Base-by-base conservation (phyloP, 2,888 invertebrate genomes). In the Caenorhabditis imperialis region DNA sequence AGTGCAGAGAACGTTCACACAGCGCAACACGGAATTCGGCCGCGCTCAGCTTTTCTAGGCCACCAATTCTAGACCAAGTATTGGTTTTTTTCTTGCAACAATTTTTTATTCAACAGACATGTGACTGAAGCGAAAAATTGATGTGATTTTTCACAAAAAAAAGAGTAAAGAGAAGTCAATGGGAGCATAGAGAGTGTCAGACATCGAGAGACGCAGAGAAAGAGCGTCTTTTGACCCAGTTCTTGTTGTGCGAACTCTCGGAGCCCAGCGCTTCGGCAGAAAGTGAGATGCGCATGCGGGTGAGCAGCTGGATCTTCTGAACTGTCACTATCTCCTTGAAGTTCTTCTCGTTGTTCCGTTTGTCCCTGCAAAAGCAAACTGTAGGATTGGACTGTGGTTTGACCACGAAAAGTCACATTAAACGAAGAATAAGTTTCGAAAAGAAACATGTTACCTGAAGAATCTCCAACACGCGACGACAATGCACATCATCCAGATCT, bases 401-500 rank as follows among this genome's bases (percentile, higher is more conserved):
- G 23, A 7, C 47, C 5, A 47, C 30, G 30, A 30, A 10, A 30
- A 10, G 10, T 7, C 30, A 10, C 30, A 30, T 6, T 7, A 30
- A 30, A 30, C 10, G 6, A 10, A 30, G 30, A 40, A 14, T 8
- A 7, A 6, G 40, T 16, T n/a, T n/a, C n/a, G n/a, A n/a, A n/a
- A n/a, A n/a, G n/a, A n/a, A n/a, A n/a, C n/a, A n/a, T n/a, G 3
- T 14, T 8, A 77, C 76, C 84, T 78, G 25, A 83, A 81, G 50
- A 81, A 85, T 57, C 84, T 57, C 84, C 83, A 85, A 53, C 85
- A 85, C 6, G 79, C 76, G 38, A 85, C 75, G 18, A 84, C 84
- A 30, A 85, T 82, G 44, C 74, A 77, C 47, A 84, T 83, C 30
- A 85, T 74, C 85, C 85, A 85, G 14, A 84, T 69, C 63, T 85